These are phyloP conservation scores for Dysidea cf. avara DNA, from an alignment of 37 sponge, comb jelly and placozoan genomes.

Conservation along the genomic window DNA sequence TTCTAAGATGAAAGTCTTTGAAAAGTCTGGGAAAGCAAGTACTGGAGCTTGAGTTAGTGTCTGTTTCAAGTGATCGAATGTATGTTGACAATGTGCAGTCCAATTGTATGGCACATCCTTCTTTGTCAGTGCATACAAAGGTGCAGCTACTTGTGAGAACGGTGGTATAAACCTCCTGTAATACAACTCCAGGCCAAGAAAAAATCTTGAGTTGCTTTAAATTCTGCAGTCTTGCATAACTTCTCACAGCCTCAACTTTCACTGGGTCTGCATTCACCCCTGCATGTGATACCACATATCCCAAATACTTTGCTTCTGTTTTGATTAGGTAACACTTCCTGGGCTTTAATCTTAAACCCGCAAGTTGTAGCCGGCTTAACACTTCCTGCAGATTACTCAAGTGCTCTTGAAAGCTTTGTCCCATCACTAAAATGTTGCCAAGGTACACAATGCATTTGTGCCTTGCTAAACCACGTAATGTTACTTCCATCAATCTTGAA, in stretches of 20 bases:
- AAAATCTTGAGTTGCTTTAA: background rate
- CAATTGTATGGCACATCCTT: slow-evolving; percentile 13
- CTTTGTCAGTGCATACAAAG: slow-evolving; percentile 20
- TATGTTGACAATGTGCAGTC: slow-evolving; percentile 5
- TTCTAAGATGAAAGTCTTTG: slow-evolving; percentile 30
- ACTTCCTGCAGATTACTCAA: slow-evolving; percentile 33
- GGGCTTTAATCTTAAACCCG: slow-evolving; percentile 27
- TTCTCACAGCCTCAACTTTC: slow-evolving; percentile 25
- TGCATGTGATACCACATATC: slow-evolving; percentile 25
- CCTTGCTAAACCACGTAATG: slow-evolving; percentile 3
- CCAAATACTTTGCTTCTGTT: slow-evolving; percentile 15
- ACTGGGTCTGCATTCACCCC: slow-evolving; percentile 40
- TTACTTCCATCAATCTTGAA: slow-evolving; percentile 49
- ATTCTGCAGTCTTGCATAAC: slow-evolving; percentile 5
- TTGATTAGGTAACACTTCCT: slow-evolving; percentile 6
- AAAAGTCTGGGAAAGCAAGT: slow-evolving; percentile 33
- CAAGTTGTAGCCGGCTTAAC: slow-evolving; percentile 13
- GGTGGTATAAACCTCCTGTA: slow-evolving; percentile 31
- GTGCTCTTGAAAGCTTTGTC: slow-evolving; percentile 25
- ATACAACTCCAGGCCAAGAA: slow-evolving; percentile 42
- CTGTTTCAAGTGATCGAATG: slow-evolving; percentile 18
- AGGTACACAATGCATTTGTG: slow-evolving; percentile 34
- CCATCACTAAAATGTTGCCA: slow-evolving; percentile 35
- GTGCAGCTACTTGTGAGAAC: slow-evolving; percentile 23
- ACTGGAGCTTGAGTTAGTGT: slow-evolving; percentile 24